phyloP scores from a whole-genome alignment of 2,888 invertebrate genomes.

The Cepaea hortensis region DNA sequence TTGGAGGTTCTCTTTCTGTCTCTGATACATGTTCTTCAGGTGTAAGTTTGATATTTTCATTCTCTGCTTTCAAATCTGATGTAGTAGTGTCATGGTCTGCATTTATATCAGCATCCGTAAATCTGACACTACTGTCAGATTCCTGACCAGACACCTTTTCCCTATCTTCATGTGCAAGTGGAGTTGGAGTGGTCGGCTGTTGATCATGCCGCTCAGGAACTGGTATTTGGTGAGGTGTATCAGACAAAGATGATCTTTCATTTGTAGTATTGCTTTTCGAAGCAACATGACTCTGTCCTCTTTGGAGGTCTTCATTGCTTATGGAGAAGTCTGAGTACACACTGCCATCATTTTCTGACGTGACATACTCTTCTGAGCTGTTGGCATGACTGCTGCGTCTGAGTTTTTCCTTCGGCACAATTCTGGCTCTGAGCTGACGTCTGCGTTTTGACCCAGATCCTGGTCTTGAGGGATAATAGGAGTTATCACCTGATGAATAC shows the following conservation, averaged over 20 bases:
- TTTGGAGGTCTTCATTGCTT: conserved; percentile 45
- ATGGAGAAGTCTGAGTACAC: conserved; percentile 67
- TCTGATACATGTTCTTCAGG: not conserved
- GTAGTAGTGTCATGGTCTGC: not conserved
- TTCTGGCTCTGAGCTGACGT: conserved; percentile 56
- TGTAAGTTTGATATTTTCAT: not conserved
- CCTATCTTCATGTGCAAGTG: not conserved
- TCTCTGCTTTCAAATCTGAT: not conserved
- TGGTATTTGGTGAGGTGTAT: not conserved
- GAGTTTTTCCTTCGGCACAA: conserved; percentile 44
- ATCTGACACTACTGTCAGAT: not conserved
- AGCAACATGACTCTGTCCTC: not conserved
- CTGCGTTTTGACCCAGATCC: conserved; percentile 64
- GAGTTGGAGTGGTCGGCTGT: not conserved
- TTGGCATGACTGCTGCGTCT: conserved; percentile 44
- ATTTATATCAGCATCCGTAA: not conserved
- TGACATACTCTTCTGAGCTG: conserved; percentile 68
- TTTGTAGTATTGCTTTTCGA: not conserved
- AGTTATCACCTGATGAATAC: conserved; percentile 58
- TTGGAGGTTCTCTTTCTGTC: not conserved
- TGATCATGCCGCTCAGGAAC: not conserved
- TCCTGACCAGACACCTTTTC: not conserved
- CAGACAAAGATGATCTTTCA: not conserved
- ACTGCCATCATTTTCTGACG: conserved; percentile 66
- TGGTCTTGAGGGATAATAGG: conserved; percentile 64